A percentile compares a stretch with the other conserved stretches of the same genome.
phyloP scores from a whole-genome alignment of 2,113 vertebrate genomes.

The Microtus pennsylvanicus region DNA sequence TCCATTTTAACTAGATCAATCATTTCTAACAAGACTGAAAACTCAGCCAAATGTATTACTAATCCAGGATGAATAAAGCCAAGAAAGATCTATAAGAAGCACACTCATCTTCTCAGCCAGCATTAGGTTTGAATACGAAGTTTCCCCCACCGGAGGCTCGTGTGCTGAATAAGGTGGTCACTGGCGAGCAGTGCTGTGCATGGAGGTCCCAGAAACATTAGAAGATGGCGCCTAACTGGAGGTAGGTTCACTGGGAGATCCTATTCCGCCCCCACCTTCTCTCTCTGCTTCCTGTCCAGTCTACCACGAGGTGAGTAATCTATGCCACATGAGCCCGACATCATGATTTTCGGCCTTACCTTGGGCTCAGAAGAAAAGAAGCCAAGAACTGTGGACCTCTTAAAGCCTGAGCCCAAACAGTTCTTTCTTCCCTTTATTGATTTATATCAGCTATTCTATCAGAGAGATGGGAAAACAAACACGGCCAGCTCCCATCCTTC shows the following conservation, averaged over 20 bases:
- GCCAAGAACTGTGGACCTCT: no score
- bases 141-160: fast-evolving
- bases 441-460: not conserved
- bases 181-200: not conserved
- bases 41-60: not conserved
- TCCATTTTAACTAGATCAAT: not conserved
- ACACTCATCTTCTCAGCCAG: not conserved
- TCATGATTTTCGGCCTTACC: not conserved
- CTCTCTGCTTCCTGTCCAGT: not conserved
- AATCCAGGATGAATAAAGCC: not conserved
- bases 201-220: not conserved
- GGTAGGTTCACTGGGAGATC: not conserved
- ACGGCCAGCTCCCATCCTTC: not conserved
- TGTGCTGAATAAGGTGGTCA: no score
- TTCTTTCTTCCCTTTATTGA: not conserved
- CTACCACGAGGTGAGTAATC: not conserved
- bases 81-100: not conserved
- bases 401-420: not conserved
- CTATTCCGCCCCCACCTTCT: no score
- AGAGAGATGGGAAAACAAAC: not conserved
- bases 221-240: not conserved
- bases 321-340: no score
- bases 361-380: not conserved
- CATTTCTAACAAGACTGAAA: constrained; percentile 7
- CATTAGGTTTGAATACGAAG: no score